Conservation (phyloP, 2,888 invertebrate species). For the Invenusta paracnida region DNA sequence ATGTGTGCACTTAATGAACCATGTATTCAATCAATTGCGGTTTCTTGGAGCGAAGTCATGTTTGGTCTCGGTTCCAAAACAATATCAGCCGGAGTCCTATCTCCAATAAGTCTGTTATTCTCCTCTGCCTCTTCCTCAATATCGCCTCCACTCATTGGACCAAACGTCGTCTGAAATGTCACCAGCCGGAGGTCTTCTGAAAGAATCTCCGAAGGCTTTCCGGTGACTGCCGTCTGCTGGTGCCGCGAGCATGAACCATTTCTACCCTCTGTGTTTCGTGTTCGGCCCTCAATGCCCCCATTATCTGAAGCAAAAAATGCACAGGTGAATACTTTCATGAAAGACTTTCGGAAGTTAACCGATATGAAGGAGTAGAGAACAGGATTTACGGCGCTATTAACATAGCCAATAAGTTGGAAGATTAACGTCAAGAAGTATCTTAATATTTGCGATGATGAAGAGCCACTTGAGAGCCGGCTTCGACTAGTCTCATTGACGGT, state of each 20-base stretch:
- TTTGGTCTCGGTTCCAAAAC: too few relatives aligned
- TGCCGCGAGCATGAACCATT: not conserved
- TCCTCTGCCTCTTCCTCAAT: too few relatives aligned
- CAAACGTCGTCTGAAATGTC: not conserved
- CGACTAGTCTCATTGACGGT: not conserved
- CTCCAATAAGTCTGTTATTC: too few relatives aligned
- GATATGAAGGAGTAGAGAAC: conserved; percentile 33
- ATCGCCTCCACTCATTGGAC: too few relatives aligned
- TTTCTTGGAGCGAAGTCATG: too few relatives aligned
- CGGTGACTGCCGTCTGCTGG: not conserved
- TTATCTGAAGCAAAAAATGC: not conserved
- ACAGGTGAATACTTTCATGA: not conserved
- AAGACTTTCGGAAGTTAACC: conserved; percentile 33
- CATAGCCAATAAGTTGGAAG: conserved; percentile 23
- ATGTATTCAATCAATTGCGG: too few relatives aligned
- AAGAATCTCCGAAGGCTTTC: not conserved
- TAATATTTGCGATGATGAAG: too few relatives aligned
- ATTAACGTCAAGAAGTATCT: too few relatives aligned
- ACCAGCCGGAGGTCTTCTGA: not conserved
- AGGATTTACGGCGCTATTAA: conserved; percentile 33
- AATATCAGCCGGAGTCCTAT: too few relatives aligned
- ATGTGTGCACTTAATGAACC: too few relatives aligned
- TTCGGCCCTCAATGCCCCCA: not conserved
- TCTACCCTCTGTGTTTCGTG: not conserved
- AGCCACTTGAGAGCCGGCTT: not conserved